These are phyloP conservation scores for Metacarcinus magister DNA, from an alignment of 2,888 invertebrate genomes.

Conservation along the genomic window DNA sequence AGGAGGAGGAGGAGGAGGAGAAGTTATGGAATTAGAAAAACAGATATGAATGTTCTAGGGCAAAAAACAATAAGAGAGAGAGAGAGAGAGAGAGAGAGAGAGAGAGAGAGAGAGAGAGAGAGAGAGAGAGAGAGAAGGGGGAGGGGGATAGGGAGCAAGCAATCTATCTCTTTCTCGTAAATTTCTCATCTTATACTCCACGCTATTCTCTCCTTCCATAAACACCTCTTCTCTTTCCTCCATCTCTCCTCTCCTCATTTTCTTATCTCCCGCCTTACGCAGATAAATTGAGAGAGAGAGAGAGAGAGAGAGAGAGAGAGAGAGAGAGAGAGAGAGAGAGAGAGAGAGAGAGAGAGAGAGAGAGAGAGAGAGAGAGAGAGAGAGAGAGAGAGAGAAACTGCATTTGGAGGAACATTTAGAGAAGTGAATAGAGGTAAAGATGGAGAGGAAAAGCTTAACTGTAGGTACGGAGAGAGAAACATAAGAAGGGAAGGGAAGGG, in stretches of 20 bases:
- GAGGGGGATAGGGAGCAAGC: no score
- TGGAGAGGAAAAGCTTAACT: background rate
- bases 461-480: background rate
- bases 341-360: slow-evolving; percentile 48
- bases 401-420: background rate
- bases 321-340: slow-evolving; percentile 3
- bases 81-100: no score
- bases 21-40: no score
- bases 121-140: background rate
- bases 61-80: no score
- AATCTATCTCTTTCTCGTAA: background rate
- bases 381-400: background rate
- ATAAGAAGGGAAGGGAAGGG: background rate
- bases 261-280: background rate
- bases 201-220: background rate
- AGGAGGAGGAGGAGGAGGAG: no score
- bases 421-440: no score
- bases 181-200: background rate
- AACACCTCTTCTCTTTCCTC: background rate
- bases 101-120: background rate
- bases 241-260: background rate
- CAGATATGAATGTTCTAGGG: no score
- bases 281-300: background rate
- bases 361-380: slow-evolving; percentile 48
- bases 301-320: background rate